phyloP scores from a whole-genome alignment of 2,888 invertebrate species.

The Nephrotoma guestfalica region DNA sequence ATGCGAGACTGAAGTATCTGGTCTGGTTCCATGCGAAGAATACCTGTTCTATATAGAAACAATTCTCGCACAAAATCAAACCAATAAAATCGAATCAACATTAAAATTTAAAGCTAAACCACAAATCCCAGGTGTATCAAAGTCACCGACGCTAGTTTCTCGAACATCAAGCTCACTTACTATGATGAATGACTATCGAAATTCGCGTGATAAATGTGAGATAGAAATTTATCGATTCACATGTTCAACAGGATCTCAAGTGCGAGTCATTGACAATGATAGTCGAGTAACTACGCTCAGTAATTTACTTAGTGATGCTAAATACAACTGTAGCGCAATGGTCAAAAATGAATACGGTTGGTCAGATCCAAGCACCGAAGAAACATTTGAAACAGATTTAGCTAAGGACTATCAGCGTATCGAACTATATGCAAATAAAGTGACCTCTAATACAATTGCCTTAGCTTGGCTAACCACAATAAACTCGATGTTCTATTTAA shows the following conservation, averaged over 20 bases:
- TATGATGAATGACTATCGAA: not conserved
- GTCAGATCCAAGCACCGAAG: not conserved
- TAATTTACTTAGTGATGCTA: not conserved
- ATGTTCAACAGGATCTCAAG: not conserved
- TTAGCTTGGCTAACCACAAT: not conserved
- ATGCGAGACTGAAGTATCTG: not conserved
- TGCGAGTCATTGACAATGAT: not conserved
- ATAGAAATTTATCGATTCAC: not conserved
- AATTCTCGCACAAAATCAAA: not conserved
- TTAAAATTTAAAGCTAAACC: not conserved
- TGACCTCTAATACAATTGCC: not conserved
- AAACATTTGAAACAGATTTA: not conserved
- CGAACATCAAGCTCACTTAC: not conserved
- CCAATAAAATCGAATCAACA: not conserved
- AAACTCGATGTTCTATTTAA: too few species aligned
- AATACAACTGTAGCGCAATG: not conserved
- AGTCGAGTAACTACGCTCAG: not conserved
- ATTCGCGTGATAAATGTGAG: not conserved
- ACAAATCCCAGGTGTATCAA: not conserved
- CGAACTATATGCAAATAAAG: not conserved
- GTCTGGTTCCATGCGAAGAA: not conserved
- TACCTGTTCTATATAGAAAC: not conserved
- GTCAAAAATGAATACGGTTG: not conserved
- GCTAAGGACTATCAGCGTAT: not conserved
- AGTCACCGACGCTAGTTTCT: not conserved